Evolutionary conservation across 2,888 invertebrate genomes (phyloP).

Genomic region (Drosophila pseudotalamancana): DNA sequence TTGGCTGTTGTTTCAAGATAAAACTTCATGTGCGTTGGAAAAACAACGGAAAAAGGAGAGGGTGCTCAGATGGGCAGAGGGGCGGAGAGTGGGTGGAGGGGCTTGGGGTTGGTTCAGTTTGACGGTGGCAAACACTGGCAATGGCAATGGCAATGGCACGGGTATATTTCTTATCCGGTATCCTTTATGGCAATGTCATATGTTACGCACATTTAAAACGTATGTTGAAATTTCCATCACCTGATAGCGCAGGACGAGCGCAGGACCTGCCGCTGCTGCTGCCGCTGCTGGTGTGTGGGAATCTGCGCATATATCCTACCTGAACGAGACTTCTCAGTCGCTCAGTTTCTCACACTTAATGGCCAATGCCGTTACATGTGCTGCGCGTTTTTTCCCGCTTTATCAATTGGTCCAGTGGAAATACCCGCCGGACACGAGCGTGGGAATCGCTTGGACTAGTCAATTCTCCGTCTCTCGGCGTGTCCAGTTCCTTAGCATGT

Average conservation of each 20-base stretch:
- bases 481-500: constrained; percentile 39
- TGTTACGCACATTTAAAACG: constrained; percentile 83
- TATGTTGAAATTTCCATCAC: constrained; percentile 79
- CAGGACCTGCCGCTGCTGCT: constrained; percentile 14
- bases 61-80: constrained; percentile 4
- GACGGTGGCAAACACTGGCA: constrained; percentile 26
- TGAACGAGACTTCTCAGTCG: constrained; percentile 22
- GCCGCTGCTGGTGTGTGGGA: constrained; percentile 58
- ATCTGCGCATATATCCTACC: constrained; percentile 47
- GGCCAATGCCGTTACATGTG: constrained; percentile 44
- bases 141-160: too few relatives aligned
- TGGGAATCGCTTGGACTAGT: constrained; percentile 63
- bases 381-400: constrained; percentile 60
- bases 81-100: neutral
- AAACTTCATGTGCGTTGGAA: constrained; percentile 76
- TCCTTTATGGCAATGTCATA: constrained; percentile 76
- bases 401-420: constrained; percentile 73
- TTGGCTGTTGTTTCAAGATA: constrained; percentile 79
- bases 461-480: neutral
- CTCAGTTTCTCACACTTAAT: constrained; percentile 62
- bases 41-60: constrained; percentile 47
- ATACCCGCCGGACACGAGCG: constrained; percentile 64
- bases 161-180: constrained; percentile 64
- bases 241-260: constrained; percentile 47
- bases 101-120: constrained; percentile 18